Evolutionary conservation across 2,888 invertebrate genomes (phyloP).

Genomic region (Mellilla xanthometata): DNA sequence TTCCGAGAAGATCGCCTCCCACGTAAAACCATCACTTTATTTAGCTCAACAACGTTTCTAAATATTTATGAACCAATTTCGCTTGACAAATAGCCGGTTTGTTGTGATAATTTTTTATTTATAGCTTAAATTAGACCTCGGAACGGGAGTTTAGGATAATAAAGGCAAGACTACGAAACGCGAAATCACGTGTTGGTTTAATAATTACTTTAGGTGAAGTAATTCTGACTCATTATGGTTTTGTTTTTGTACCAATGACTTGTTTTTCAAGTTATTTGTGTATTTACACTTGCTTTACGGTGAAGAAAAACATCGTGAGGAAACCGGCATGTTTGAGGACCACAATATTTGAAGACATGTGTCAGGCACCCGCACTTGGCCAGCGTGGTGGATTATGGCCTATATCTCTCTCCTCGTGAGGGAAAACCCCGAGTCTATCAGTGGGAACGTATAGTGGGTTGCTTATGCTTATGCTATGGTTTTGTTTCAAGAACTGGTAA

Average conservation of each 20-base stretch:
- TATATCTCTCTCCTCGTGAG: no score
- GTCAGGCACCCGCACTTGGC: no score
- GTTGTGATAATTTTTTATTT: constrained; percentile 52
- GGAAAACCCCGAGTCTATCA: no score
- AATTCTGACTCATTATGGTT: constrained; percentile 14
- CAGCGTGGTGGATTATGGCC: no score
- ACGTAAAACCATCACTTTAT: constrained; percentile 48
- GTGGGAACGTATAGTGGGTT: no score
- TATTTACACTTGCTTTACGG: no score
- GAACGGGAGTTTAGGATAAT: constrained; percentile 32
- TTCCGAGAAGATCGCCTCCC: constrained; percentile 21
- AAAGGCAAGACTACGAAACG: constrained; percentile 25
- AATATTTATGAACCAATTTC: constrained; percentile 63
- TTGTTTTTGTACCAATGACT: no score
- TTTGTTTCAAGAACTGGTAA: constrained; percentile 19
- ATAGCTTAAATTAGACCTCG: constrained; percentile 33
- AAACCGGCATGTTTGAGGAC: no score
- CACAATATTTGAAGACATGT: no score
- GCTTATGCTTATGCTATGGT: no score
- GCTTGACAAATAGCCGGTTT: constrained; percentile 46
- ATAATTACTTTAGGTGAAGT: constrained; percentile 17
- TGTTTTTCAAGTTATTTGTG: no score
- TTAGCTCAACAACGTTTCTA: constrained; percentile 46
- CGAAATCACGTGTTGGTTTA: constrained; percentile 29
- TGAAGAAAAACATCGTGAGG: no score